Evolutionary conservation across 2,797 vertebrate species (phyloP).

Genomic region (Silurus aristotelis): DNA sequence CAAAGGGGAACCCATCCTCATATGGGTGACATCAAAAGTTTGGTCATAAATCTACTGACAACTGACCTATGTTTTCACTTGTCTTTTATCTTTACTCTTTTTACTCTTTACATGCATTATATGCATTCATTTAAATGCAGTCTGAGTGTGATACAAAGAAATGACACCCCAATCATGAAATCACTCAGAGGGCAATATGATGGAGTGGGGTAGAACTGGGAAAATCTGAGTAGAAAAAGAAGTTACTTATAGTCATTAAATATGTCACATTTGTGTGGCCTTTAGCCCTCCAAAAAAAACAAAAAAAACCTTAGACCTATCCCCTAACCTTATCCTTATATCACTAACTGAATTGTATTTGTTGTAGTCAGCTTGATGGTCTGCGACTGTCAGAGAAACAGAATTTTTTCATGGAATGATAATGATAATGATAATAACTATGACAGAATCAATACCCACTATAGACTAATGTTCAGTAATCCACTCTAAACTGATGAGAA

Average conservation of each 20-base stretch:
- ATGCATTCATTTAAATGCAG: not conserved
- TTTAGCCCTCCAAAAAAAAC: not conserved
- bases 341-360: not conserved
- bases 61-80: not conserved
- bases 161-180: not conserved
- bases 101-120: not conserved
- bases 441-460: constrained; percentile 38
- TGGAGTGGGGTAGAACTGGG: not conserved
- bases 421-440: constrained; percentile 40
- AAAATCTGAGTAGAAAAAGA: not conserved
- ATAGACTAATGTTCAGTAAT: constrained; percentile 38
- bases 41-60: too few species aligned
- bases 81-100: not conserved
- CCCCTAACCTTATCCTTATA: not conserved
- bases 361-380: not conserved
- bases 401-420: constrained; percentile 20
- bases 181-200: not conserved
- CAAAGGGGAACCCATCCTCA: too few species aligned
- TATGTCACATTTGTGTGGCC: not conserved
- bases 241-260: not conserved
- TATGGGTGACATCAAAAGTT: too few species aligned
- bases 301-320: not conserved
- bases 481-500: constrained; percentile 34
- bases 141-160: not conserved
- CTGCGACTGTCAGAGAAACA: constrained; percentile 18